Conservation (phyloP, 53 echinoderm and acorn worm species). For the Echinometra lucunter region DNA sequence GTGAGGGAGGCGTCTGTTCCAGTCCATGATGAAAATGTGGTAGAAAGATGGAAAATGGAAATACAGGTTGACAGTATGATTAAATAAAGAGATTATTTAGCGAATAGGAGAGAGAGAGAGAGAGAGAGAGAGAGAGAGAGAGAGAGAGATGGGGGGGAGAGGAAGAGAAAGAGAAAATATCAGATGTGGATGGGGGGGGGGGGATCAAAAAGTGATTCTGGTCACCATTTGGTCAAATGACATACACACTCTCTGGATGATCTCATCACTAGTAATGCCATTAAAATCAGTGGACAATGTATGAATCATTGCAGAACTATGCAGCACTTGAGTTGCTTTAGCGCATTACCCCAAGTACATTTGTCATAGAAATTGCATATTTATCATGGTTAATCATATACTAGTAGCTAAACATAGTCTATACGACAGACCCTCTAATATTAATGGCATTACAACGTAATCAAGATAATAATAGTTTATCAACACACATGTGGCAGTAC, state of each 20-base stretch:
- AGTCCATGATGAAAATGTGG: no score
- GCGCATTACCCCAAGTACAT: conserved; percentile 10
- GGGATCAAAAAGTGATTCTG: neutral
- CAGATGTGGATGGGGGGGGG: neutral
- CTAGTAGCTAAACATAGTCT: neutral
- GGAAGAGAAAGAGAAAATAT: neutral
- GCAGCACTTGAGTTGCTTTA: neutral
- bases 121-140: neutral
- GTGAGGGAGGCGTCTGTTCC: no score
- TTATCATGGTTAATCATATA: neutral
- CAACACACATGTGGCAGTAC: no score
- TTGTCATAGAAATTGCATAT: conserved; percentile 39
- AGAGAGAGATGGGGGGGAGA: neutral
- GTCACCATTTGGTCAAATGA: conserved; percentile 3
- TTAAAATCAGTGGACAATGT: conserved; percentile 24
- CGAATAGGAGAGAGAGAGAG: neutral
- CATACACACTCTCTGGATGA: neutral
- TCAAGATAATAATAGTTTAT: no score
- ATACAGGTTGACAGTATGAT: no score
- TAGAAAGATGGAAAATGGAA: no score
- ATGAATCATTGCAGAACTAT: conserved; percentile 23
- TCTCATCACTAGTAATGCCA: conserved; percentile 17
- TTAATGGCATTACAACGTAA: no score
- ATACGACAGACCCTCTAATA: neutral
- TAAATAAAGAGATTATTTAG: no score